These are phyloP conservation scores for Eulemur coronatus DNA, from an alignment of 2,797 vertebrate genomes.

Conservation along the genomic window DNA sequence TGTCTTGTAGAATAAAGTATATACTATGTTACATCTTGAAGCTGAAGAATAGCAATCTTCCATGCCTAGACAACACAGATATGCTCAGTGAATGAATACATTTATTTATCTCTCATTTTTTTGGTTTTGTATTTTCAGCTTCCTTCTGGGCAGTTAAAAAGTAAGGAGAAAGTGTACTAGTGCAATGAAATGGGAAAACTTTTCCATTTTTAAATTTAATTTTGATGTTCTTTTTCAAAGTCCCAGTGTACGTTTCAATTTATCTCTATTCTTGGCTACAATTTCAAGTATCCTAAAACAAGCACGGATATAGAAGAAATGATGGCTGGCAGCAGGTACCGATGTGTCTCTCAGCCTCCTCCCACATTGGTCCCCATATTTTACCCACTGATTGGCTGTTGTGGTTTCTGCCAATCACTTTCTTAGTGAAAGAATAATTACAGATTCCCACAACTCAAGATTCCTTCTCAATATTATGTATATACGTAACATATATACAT, in stretches of 20 bases:
- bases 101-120: not conserved
- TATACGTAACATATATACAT: not conserved
- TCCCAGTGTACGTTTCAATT: not conserved
- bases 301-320: not conserved
- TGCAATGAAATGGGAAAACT: not conserved
- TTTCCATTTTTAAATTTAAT: not conserved
- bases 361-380: not conserved
- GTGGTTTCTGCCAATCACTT: not conserved
- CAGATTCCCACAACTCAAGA: not conserved
- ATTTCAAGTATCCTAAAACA: not conserved
- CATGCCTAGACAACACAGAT: not conserved
- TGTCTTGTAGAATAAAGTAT: not conserved
- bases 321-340: accelerated
- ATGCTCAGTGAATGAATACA: accelerated
- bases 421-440: not conserved
- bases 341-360: not conserved
- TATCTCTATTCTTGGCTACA: accelerated
- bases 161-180: not conserved
- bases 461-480: not conserved
- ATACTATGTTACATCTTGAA: not conserved
- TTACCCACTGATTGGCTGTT: accelerated
- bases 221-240: not conserved
- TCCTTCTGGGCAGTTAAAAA: not conserved
- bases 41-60: not conserved
- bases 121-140: not conserved